Percentiles rank a stretch among this genome's conserved stretches.
phyloP scores from a whole-genome alignment of 1,140 invertebrate species.

The Calliphora vicina region DNA sequence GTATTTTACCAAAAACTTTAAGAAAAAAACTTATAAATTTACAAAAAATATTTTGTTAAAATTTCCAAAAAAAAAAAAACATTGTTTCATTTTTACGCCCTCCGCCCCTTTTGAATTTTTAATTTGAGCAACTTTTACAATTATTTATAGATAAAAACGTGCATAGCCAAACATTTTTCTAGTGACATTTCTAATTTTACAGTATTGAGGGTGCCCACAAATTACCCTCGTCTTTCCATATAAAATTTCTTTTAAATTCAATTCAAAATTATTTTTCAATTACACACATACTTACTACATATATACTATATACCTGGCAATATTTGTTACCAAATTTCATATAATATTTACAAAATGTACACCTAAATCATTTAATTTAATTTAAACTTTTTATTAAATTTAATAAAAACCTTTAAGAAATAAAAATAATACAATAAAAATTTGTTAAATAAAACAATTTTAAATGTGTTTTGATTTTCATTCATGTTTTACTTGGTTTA shows the following conservation, averaged over 20 bases:
- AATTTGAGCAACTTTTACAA: too few relatives aligned
- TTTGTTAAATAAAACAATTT: constrained; percentile 3
- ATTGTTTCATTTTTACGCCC: neutral
- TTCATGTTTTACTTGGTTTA: neutral
- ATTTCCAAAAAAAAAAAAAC: neutral
- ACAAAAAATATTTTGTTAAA: neutral
- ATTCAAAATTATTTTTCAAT: too few relatives aligned
- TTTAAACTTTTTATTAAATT: neutral
- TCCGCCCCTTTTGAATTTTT: too few relatives aligned
- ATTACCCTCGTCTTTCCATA: neutral
- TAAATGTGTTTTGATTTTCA: neutral
- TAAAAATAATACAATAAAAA: neutral
- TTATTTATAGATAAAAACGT: too few relatives aligned
- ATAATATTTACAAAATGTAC: neutral
- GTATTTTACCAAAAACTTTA: neutral
- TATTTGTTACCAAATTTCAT: neutral
- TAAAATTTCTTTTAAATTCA: neutral
- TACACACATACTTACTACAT: too few relatives aligned
- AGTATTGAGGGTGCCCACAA: neutral
- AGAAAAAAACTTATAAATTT: neutral
- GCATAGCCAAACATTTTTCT: neutral
- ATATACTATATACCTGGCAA: neutral
- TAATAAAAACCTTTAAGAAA: neutral
- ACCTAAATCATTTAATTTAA: neutral
- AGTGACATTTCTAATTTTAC: neutral